Percentiles rank a stretch among this genome's conserved stretches.
Evolutionary conservation across 2,113 vertebrate genomes (phyloP).

Genomic region (Hippocampus zosterae): DNA sequence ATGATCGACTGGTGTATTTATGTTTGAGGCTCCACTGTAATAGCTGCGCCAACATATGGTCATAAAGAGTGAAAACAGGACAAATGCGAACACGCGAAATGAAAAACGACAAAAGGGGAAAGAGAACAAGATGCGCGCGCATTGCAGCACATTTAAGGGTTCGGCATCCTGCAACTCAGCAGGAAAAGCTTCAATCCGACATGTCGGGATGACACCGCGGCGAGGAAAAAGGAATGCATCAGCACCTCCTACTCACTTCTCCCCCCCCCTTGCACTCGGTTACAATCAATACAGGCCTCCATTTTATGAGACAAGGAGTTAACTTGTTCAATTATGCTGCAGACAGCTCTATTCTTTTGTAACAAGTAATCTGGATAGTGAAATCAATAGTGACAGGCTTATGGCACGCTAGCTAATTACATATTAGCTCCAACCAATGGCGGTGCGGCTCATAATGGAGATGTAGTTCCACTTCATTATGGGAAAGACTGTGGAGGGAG

Average conservation of each 20-base stretch:
- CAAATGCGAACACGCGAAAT: slow-evolving; percentile 32
- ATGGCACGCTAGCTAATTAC: slow-evolving; percentile 93
- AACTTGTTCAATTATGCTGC: slow-evolving; percentile 99
- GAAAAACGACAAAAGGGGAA: slow-evolving; percentile 43
- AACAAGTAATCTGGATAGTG: slow-evolving; percentile 99
- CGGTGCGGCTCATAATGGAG: slow-evolving; percentile 85
- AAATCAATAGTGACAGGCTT: slow-evolving; percentile 97
- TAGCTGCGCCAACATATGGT: slow-evolving; percentile 27
- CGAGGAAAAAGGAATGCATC: slow-evolving; percentile 53
- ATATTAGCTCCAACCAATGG: slow-evolving; percentile 97
- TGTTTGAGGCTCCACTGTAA: not conserved
- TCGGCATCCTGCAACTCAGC: slow-evolving; percentile 55
- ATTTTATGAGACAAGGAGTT: slow-evolving; percentile 99
- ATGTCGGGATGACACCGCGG: slow-evolving; percentile 57
- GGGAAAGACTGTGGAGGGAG: slow-evolving; percentile 68
- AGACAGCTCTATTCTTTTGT: slow-evolving; percentile 99
- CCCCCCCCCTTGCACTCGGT: slow-evolving; percentile 51
- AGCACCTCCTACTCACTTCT: slow-evolving; percentile 73
- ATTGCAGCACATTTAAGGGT: slow-evolving; percentile 42
- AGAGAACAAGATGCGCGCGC: slow-evolving; percentile 13
- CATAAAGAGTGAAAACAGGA: slow-evolving; percentile 42
- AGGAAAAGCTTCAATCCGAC: slow-evolving; percentile 47
- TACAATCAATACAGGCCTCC: slow-evolving; percentile 93
- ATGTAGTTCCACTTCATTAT: slow-evolving; percentile 96
- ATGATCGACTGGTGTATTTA: not conserved